Conservation (phyloP, 1,140 invertebrate genomes). For the Periplaneta americana region DNA sequence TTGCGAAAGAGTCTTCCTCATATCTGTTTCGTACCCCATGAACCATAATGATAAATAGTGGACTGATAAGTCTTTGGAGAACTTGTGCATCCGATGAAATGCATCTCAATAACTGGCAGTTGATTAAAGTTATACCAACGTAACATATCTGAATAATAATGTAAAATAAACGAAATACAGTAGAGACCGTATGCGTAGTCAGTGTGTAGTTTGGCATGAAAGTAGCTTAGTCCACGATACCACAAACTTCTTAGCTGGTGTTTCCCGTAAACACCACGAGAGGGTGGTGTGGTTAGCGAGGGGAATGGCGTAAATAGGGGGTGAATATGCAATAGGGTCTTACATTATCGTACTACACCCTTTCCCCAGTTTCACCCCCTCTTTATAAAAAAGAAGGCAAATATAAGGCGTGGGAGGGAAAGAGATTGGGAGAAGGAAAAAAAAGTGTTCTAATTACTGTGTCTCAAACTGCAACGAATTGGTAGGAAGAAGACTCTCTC, state of each 20-base stretch:
- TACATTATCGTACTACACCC: constrained; percentile 3
- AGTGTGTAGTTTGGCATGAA: too few species aligned
- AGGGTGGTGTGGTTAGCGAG: not conserved
- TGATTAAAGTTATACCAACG: too few species aligned
- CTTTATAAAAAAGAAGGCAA: not conserved
- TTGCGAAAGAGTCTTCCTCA: too few species aligned
- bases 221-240: not conserved
- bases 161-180: too few species aligned
- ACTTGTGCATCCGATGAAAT: too few species aligned
- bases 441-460: constrained; percentile 15
- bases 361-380: not conserved
- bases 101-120: too few species aligned
- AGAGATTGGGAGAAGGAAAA: not conserved
- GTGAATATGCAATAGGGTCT: constrained; percentile 10
- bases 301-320: not conserved
- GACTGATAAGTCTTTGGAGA: too few species aligned
- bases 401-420: constrained; percentile 7
- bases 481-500: not conserved
- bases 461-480: constrained; percentile 10
- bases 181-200: too few species aligned
- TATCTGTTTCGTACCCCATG: too few species aligned
- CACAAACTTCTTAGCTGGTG: not conserved
- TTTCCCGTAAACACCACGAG: not conserved
- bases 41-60: too few species aligned
- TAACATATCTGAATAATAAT: too few species aligned